Evolutionary conservation across 2,797 vertebrate genomes (phyloP), one percentile per base, ranked within the genome.

Genomic region (Phoxinus dragarum): DNA sequence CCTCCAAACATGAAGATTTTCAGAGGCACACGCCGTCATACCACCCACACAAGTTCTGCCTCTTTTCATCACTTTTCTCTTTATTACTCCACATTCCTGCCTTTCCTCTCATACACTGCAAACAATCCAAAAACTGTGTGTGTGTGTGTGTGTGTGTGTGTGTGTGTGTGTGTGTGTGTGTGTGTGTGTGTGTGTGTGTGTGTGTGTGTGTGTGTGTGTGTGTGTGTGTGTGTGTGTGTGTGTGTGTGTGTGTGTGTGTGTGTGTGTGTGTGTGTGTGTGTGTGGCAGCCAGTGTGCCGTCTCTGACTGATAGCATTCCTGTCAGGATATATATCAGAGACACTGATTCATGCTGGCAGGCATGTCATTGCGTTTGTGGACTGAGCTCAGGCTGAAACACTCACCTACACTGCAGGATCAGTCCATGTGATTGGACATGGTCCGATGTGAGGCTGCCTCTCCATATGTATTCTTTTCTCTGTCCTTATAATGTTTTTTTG

Each of bases 301-400:
- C 81, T 80, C 80, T 23, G 87, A 86, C 61, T 80, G 89, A 86
- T 87, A 82, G 79, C 78, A 79, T 87, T 86, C 85, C 87, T 82
- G 88, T 91, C 92, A 88, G 89, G 93, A 93, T 92, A 93, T 92
- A 93, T 92, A 91, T 91, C 38, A 49, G 31, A 87, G 94, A 94
- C 92, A 87, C 87, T 95, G 92, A 96, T 94, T 92, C 80, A 81
- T 90, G 89, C 89, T 92, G 93, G 93, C 95, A 96, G 91, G 93
- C 94, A 88, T 96, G 93, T 94, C 95, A 96, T 95, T 94, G 94
- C 91, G 92, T 95, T 89, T 90, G 88, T 91, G 91, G 86, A 92
- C 93, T 92, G 88, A 91, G 92, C 94, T 89, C 74, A 81, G 86
- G 69, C 89, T 89, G 86, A 87, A 92, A 91, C 91, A 92, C 91